Percentiles rank a stretch among this genome's conserved stretches.
Conservation (phyloP, 2,797 vertebrate species). For the Sebastes ruberrimus region DNA sequence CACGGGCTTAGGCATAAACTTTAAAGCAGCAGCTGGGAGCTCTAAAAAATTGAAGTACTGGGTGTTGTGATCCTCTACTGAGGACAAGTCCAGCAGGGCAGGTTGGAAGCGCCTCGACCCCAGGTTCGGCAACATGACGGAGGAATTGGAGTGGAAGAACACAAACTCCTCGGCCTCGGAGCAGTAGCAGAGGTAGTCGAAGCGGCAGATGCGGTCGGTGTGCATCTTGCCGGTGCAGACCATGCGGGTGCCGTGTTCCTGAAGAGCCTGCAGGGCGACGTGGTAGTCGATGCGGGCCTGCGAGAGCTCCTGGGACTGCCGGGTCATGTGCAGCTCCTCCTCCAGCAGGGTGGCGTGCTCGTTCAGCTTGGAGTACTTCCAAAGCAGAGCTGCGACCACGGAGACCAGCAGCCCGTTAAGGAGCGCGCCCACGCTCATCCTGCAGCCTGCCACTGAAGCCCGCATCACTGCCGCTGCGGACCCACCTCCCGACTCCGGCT, state of each 20-base stretch:
- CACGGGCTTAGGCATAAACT: constrained; percentile 95
- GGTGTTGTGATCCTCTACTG: constrained; percentile 97
- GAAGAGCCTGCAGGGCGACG: constrained; percentile 88
- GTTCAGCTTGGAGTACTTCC: constrained; percentile 91
- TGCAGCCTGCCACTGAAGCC: constrained; percentile 77
- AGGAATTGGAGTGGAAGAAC: constrained; percentile 95
- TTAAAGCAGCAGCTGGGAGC: constrained; percentile 91
- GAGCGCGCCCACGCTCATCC: constrained; percentile 92
- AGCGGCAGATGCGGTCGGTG: constrained; percentile 96
- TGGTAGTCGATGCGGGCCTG: constrained; percentile 91
- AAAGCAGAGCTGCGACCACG: constrained; percentile 92
- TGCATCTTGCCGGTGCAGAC: constrained; percentile 97
- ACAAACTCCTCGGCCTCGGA: constrained; percentile 95
- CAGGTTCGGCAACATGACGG: constrained; percentile 94
- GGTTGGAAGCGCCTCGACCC: constrained; percentile 96
- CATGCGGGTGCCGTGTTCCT: constrained; percentile 94
- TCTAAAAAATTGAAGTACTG: constrained; percentile 99
- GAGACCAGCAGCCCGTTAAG: constrained; percentile 95
- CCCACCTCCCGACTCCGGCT: constrained; percentile 61
- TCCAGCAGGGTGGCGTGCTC: constrained; percentile 89
- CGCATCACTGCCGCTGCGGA: constrained; percentile 76
- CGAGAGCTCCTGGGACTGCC: constrained; percentile 87
- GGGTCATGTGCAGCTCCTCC: constrained; percentile 88
- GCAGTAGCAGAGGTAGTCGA: constrained; percentile 96
- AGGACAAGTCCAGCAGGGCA: constrained; percentile 94